Conservation (phyloP, 2,888 invertebrate species). For the Microplitis manilae region DNA sequence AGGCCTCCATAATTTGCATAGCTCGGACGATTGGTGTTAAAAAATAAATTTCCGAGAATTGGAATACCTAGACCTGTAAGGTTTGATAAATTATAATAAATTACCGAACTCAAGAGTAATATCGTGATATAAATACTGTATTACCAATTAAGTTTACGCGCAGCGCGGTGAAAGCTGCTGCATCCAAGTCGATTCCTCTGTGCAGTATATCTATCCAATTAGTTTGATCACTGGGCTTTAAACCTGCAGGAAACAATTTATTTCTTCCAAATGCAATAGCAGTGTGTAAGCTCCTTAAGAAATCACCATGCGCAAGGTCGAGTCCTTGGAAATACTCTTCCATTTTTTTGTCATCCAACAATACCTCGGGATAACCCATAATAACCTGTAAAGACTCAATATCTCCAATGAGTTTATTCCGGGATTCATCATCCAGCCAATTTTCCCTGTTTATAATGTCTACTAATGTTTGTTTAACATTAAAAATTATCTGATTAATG, state of each 20-base stretch:
- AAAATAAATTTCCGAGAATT: not conserved
- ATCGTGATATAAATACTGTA: too few relatives aligned
- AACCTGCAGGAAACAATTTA: too few relatives aligned
- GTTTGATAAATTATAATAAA: too few relatives aligned
- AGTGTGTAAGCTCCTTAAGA: too few relatives aligned
- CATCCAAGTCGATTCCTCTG: too few relatives aligned
- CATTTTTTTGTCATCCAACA: not conserved
- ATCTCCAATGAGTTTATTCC: not conserved
- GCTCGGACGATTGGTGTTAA: conserved; percentile 2
- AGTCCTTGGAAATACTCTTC: not conserved
- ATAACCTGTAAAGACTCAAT: not conserved
- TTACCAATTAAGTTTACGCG: too few relatives aligned
- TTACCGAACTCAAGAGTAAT: too few relatives aligned
- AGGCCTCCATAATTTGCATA: conserved; percentile 18
- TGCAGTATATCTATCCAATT: too few relatives aligned
- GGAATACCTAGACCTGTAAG: not conserved
- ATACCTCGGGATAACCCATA: not conserved
- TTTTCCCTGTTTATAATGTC: not conserved
- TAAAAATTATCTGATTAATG: not conserved
- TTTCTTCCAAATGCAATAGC: too few relatives aligned
- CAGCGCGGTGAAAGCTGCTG: too few relatives aligned
- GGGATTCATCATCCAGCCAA: not conserved
- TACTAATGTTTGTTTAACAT: not conserved
- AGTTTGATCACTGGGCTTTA: too few relatives aligned
- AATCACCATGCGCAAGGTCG: too few relatives aligned